These are phyloP conservation scores for Solenodon paradoxus DNA, from an alignment of 2,113 vertebrate species.

Conservation along the genomic window DNA sequence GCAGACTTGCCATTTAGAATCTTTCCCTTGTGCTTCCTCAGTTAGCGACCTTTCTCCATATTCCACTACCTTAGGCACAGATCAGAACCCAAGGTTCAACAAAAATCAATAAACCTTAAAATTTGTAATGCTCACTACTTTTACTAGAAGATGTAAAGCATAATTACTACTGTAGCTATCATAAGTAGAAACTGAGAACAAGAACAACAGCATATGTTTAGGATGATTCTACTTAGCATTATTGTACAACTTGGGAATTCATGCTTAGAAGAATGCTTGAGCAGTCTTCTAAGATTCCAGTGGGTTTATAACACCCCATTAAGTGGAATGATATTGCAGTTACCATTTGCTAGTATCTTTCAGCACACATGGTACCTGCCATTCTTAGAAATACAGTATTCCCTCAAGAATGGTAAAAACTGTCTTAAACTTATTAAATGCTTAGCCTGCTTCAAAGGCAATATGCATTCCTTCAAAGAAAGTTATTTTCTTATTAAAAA, in stretches of 20 bases:
- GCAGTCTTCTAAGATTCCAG: neutral
- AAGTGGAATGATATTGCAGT: constrained; percentile 25
- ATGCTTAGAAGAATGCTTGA: neutral
- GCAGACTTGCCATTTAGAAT: neutral
- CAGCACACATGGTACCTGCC: constrained; percentile 5
- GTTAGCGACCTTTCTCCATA: neutral
- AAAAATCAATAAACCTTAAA: neutral
- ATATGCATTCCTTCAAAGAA: constrained; percentile 25
- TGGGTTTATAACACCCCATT: constrained; percentile 42
- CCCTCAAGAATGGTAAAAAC: constrained; percentile 38
- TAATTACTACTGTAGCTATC: neutral
- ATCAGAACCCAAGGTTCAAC: neutral
- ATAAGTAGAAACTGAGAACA: neutral
- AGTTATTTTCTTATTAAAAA: neutral
- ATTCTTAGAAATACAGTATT: constrained; percentile 41
- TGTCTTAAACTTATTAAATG: constrained; percentile 54
- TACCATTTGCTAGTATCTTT: constrained; percentile 19
- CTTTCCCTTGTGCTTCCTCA: neutral
- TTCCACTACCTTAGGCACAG: neutral
- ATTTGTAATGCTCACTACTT: neutral
- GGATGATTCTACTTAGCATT: neutral
- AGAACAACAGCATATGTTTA: constrained; percentile 9
- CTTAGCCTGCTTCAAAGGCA: constrained; percentile 58
- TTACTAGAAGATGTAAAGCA: neutral
- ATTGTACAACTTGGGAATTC: neutral